Percentiles rank a stretch among this genome's conserved stretches.
These are phyloP conservation scores for Agonopterix arenella DNA, from an alignment of 2,888 invertebrate species.

Conservation along the genomic window DNA sequence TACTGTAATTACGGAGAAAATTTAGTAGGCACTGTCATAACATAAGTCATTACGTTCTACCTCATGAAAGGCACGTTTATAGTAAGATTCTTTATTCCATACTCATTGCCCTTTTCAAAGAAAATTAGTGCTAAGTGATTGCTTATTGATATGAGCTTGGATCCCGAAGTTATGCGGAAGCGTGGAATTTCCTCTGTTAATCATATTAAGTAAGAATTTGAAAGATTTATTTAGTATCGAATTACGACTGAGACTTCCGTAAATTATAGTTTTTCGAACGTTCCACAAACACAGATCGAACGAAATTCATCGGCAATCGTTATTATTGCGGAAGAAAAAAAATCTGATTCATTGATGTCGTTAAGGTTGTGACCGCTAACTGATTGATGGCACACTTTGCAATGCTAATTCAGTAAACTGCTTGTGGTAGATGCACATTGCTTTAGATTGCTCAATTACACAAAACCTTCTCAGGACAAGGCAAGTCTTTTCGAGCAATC, in stretches of 20 bases:
- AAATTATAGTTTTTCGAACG: conserved; percentile 2
- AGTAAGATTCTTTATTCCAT: conserved; percentile 24
- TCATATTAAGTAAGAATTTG: conserved; percentile 34
- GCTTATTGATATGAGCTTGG: conserved; percentile 43
- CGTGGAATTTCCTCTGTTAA: conserved; percentile 50
- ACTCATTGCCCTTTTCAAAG: conserved; percentile 37
- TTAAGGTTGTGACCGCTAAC: no score
- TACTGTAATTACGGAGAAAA: not conserved
- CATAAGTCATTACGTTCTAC: not conserved
- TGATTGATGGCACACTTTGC: no score
- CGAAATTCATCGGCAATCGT: no score
- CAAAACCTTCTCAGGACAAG: no score
- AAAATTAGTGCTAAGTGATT: conserved; percentile 47
- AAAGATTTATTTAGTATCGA: conserved; percentile 17
- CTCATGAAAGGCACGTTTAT: no score
- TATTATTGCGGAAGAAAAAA: no score
- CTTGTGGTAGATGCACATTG: no score
- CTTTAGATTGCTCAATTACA: no score
- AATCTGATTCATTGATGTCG: no score
- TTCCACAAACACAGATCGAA: no score
- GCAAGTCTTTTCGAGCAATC: no score
- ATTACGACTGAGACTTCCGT: not conserved
- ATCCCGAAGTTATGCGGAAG: conserved; percentile 55
- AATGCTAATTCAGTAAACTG: no score
- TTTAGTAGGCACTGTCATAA: not conserved